Evolutionary conservation across 2,113 vertebrate genomes (phyloP).

Genomic region (Clarias batrachus): DNA sequence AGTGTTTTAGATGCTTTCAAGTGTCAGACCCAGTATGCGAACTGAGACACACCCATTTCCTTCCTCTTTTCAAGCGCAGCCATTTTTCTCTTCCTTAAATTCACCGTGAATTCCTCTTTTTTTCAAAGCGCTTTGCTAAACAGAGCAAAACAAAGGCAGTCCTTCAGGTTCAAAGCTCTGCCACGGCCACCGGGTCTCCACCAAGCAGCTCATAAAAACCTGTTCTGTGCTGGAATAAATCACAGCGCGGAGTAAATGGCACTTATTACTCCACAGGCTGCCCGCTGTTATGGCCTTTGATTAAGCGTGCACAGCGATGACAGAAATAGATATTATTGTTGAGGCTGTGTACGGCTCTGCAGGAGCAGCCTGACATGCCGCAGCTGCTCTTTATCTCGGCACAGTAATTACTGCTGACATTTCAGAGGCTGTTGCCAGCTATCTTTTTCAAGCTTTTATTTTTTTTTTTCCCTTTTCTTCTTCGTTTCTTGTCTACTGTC

Average conservation of each 20-base stretch:
- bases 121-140: background rate
- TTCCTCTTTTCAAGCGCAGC: background rate
- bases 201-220: background rate
- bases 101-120: background rate
- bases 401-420: constrained; percentile 32
- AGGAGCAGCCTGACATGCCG: constrained; percentile 13
- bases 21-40: background rate
- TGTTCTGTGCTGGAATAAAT: background rate
- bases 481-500: constrained; percentile 10
- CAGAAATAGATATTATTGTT: constrained; percentile 43
- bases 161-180: background rate
- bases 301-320: constrained; percentile 29
- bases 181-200: background rate
- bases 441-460: constrained; percentile 27
- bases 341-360: background rate
- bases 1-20: too few species aligned
- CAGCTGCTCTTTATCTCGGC: constrained; percentile 28
- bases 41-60: background rate
- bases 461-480: constrained; percentile 1
- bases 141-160: background rate
- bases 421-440: constrained; percentile 31
- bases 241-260: constrained; percentile 11
- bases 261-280: constrained; percentile 16
- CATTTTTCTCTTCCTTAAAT: background rate
- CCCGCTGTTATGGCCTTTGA: constrained; percentile 29